Conservation (phyloP, 2,797 vertebrate genomes). For the Aphelocoma californica region DNA sequence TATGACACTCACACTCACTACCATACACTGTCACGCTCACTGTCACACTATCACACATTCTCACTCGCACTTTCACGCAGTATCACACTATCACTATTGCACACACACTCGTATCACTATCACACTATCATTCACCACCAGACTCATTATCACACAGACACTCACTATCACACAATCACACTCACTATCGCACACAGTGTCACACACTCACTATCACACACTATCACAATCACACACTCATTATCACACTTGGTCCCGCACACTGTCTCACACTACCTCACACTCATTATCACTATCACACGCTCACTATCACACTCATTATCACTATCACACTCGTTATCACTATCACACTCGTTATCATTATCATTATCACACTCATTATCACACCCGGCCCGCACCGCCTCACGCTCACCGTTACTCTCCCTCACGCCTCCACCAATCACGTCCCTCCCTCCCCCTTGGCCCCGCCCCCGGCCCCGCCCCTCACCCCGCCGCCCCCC, state of each 20-base stretch:
- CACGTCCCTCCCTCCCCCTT: not conserved
- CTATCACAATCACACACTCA: not conserved
- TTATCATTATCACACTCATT: not conserved
- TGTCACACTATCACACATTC: not conserved
- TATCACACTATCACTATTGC: not conserved
- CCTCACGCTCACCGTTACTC: not conserved
- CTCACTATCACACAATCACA: not conserved
- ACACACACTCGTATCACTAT: not conserved
- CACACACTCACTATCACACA: not conserved
- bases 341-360: not conserved
- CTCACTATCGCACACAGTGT: not conserved
- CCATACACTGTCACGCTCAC: not conserved
- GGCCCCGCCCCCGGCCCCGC: not conserved
- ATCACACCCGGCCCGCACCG: accelerated
- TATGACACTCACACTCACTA: not conserved
- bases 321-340: too few relatives aligned
- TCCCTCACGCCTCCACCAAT: not conserved
- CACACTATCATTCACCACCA: not conserved
- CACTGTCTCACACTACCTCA: too few relatives aligned
- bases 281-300: not conserved
- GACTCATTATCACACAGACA: not conserved
- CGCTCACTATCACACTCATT: not conserved
- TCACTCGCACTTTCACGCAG: too few relatives aligned
- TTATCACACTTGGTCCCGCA: too few relatives aligned
- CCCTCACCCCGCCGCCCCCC: not conserved